These are phyloP conservation scores for Chionoecetes opilio DNA, from an alignment of 1,140 invertebrate species.

Conservation along the genomic window DNA sequence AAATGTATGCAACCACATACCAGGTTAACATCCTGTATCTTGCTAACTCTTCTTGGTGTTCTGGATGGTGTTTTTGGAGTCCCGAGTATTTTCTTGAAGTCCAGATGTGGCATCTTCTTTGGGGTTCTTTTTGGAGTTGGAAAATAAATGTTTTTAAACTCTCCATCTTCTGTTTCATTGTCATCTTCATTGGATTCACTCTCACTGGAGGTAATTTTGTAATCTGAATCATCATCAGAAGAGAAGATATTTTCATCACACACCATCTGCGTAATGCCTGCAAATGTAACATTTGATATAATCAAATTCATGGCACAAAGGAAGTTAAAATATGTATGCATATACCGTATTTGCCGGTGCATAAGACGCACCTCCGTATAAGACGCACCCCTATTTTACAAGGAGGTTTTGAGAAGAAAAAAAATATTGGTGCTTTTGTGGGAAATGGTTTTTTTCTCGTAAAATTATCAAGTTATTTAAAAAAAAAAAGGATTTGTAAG, in stretches of 20 bases:
- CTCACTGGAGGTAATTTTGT: conserved; percentile 38
- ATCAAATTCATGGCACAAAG: too few species aligned
- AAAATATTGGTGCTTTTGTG: too few species aligned
- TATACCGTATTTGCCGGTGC: too few species aligned
- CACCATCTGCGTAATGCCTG: conserved; percentile 65
- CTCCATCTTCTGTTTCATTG: conserved; percentile 30
- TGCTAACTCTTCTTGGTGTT: conserved; percentile 14
- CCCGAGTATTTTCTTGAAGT: neutral
- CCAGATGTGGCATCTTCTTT: conserved; percentile 36
- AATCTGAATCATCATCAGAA: conserved; percentile 40
- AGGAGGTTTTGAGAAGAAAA: too few species aligned
- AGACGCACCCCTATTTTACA: too few species aligned
- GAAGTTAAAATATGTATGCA: too few species aligned
- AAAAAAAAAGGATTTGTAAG: too few species aligned
- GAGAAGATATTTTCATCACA: conserved; percentile 51
- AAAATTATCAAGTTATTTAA: too few species aligned
- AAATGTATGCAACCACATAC: neutral
- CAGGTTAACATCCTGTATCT: conserved; percentile 67
- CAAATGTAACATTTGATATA: neutral
- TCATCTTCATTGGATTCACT: conserved; percentile 54
- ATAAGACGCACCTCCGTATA: too few species aligned
- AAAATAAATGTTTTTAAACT: neutral
- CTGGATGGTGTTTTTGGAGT: conserved; percentile 67
- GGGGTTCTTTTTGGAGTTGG: conserved; percentile 49
- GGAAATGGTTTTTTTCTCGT: too few species aligned